Percentiles rank a stretch among this genome's conserved stretches.
These are phyloP conservation scores for Thymelicus lineola DNA, from an alignment of 2,888 invertebrate genomes.

Conservation along the genomic window DNA sequence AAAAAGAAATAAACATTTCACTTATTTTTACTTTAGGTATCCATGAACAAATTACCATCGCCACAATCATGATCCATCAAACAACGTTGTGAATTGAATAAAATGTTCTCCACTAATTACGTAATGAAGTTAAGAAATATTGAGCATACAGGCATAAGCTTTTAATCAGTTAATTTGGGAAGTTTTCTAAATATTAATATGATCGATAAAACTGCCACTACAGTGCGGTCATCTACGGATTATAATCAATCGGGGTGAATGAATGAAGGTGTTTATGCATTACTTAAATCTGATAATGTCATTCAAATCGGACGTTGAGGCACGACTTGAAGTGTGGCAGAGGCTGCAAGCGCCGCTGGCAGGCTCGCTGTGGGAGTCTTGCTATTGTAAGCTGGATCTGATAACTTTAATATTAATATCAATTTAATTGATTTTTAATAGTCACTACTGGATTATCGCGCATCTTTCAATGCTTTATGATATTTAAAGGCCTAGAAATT, in stretches of 20 bases:
- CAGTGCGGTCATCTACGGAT: conserved; percentile 9
- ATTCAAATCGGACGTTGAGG: conserved; percentile 14
- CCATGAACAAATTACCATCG: no score
- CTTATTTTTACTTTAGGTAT: no score
- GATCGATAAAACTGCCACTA: neutral
- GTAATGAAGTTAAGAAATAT: no score
- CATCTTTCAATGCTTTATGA: neutral
- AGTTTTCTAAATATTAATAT: neutral
- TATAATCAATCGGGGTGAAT: conserved; percentile 18
- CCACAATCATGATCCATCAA: no score
- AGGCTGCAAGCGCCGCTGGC: neutral
- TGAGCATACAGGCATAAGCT: neutral
- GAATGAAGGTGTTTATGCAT: conserved; percentile 32
- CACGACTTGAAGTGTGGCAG: neutral
- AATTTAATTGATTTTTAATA: neutral
- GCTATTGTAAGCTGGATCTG: neutral
- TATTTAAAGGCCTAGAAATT: conserved; percentile 1
- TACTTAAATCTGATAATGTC: conserved; percentile 33
- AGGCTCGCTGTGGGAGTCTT: neutral
- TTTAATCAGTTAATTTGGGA: neutral
- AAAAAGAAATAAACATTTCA: no score
- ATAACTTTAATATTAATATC: neutral
- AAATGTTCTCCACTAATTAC: no score
- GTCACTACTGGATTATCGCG: neutral
- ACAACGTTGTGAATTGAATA: no score